These are phyloP conservation scores for Cantharis rustica DNA, from an alignment of 2,888 invertebrate genomes.

Conservation along the genomic window DNA sequence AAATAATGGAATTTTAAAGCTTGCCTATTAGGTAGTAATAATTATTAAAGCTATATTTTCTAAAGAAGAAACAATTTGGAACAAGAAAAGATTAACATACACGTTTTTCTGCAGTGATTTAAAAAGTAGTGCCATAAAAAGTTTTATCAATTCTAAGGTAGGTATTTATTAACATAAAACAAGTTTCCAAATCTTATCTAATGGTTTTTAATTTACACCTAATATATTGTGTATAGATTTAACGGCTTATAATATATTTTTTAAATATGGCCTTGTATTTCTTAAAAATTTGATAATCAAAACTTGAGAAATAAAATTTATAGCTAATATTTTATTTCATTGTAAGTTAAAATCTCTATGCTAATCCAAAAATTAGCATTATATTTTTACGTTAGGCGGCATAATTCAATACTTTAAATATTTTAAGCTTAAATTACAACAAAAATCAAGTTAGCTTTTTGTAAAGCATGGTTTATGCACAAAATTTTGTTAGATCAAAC, in stretches of 20 bases:
- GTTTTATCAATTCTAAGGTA: background rate
- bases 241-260: background rate
- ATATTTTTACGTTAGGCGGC: background rate
- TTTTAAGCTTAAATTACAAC: background rate
- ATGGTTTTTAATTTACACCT: background rate
- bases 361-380: background rate
- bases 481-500: background rate
- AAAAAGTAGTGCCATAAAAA: background rate
- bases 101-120: background rate
- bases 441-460: background rate
- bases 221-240: background rate
- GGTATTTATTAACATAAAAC: background rate
- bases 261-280: background rate
- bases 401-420: background rate
- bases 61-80: background rate
- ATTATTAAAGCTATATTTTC: background rate
- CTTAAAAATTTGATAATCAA: background rate
- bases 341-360: background rate
- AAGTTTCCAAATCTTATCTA: background rate
- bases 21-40: background rate
- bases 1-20: background rate
- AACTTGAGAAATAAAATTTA: background rate
- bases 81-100: background rate
- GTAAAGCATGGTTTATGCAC: background rate
- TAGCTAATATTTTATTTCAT: background rate